phyloP scores from a whole-genome alignment of 2,888 invertebrate genomes.

The Lobophora halterata region DNA sequence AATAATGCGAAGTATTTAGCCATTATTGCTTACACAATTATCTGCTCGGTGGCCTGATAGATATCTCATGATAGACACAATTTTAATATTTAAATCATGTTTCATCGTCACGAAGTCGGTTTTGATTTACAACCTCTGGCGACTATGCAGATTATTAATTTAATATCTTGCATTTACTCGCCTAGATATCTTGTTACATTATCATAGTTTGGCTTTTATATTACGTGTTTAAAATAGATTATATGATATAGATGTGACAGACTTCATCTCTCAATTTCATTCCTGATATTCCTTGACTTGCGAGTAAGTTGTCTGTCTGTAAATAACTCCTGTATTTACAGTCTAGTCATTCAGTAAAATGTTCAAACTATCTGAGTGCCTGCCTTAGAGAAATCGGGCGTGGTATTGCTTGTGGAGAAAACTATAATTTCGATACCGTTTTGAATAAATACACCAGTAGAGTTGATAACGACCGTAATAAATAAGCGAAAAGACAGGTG shows the following conservation, averaged over 20 bases:
- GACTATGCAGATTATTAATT: conserved; percentile 13
- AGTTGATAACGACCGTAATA: conserved; percentile 16
- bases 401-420: background rate
- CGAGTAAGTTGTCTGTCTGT: too few species aligned
- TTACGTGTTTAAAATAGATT: too few species aligned
- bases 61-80: conserved; percentile 24
- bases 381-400: conserved; percentile 7
- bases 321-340: too few species aligned
- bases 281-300: too few species aligned
- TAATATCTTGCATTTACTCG: conserved; percentile 4
- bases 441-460: conserved; percentile 13
- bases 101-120: conserved; percentile 23
- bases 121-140: conserved; percentile 16
- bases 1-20: conserved; percentile 43
- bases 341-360: too few species aligned
- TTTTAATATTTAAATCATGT: conserved; percentile 20
- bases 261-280: too few species aligned
- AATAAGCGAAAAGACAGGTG: conserved; percentile 24
- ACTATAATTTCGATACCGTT: conserved; percentile 2
- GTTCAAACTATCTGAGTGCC: conserved; percentile 1
- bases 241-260: too few species aligned
- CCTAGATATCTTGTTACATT: too few species aligned
- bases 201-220: too few species aligned
- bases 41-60: conserved; percentile 32
- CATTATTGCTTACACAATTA: conserved; percentile 33